phyloP scores from a whole-genome alignment of 1,140 invertebrate genomes.

The Apis mellifera region Amel_HAv3.1 CM009936.2:9580501-9581000 shows the following conservation, averaged over 20 bases:
- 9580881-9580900: no score
- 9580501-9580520: constrained; percentile 43
- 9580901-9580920: no score
- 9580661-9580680: constrained; percentile 71
- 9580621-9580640: constrained; percentile 64
- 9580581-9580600: constrained; percentile 74
- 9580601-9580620: constrained; percentile 74
- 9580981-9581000: neutral
- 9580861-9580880: no score
- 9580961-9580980: neutral
- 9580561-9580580: constrained; percentile 82
- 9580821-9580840: no score
- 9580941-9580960: no score
- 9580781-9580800: neutral
- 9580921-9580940: no score
- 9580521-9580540: constrained; percentile 68
- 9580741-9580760: neutral
- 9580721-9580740: constrained; percentile 28
- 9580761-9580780: neutral
- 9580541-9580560: constrained; percentile 78
- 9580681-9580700: constrained; percentile 78
- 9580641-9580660: constrained; percentile 69
- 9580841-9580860: no score
- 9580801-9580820: neutral
- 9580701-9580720: constrained; percentile 62